A percentile compares a stretch with the other conserved stretches of the same genome.
Conservation (phyloP, 2,797 vertebrate genomes). For the Muraenolepis orangiensis region DNA sequence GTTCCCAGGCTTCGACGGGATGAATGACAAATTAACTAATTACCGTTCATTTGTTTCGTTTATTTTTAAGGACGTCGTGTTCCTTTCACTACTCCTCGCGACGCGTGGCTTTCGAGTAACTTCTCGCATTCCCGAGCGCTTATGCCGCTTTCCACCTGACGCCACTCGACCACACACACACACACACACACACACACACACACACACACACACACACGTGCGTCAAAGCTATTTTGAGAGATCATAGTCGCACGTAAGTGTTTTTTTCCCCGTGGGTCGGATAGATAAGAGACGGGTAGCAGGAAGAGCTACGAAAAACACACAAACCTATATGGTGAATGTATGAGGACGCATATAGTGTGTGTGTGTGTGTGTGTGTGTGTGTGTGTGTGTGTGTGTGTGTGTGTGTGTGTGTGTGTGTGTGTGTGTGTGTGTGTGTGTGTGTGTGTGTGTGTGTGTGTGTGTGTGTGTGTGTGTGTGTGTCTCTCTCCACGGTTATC, state of each 20-base stretch:
- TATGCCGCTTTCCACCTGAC: not conserved
- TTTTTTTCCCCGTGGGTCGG: not conserved
- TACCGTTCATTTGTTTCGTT: not conserved
- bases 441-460: not conserved
- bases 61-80: not conserved
- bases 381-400: not conserved
- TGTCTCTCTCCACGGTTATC: not conserved
- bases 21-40: not conserved
- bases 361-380: not conserved
- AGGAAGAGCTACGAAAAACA: constrained; percentile 13
- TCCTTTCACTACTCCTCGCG: not conserved
- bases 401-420: not conserved
- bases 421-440: not conserved
- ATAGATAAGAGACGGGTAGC: constrained; percentile 33
- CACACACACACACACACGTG: too few species aligned
- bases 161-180: not conserved
- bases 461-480: not conserved
- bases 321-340: constrained; percentile 3
- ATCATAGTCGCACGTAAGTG: not conserved
- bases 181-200: too few species aligned
- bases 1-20: not conserved
- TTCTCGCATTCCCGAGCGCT: not conserved
- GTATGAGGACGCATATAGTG: not conserved
- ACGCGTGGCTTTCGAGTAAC: not conserved
- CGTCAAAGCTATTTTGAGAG: not conserved